Evolutionary conservation across 2,113 vertebrate genomes (phyloP).

Genomic region (Peromyscus polionotus): DNA sequence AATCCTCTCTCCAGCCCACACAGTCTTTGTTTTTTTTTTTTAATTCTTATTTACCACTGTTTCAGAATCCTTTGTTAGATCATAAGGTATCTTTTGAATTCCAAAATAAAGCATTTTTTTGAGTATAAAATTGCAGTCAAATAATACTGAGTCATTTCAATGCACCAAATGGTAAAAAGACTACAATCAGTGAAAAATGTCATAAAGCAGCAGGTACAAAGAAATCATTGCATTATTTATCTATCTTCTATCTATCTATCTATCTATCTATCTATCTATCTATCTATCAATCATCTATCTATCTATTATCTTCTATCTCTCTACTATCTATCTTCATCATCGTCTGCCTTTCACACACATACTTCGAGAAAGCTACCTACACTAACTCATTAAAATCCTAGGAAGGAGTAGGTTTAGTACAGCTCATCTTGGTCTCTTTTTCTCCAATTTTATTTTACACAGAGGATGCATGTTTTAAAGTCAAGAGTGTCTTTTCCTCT

Average conservation of each 20-base stretch:
- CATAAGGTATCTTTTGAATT: conserved; percentile 18
- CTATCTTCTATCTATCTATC: not conserved
- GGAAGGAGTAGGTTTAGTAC: not conserved
- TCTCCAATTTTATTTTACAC: not conserved
- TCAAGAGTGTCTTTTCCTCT: not conserved
- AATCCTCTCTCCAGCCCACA: not conserved
- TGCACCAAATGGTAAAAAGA: not conserved
- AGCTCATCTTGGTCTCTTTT: not conserved
- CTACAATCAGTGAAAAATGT: conserved; percentile 40
- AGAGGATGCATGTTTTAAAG: not conserved
- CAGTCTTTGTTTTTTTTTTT: not conserved
- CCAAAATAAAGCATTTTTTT: conserved; percentile 51
- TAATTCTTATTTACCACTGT: conserved; percentile 5
- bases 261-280: not conserved
- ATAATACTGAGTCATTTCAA: conserved; percentile 48
- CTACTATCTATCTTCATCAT: not conserved
- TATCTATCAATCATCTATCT: not conserved
- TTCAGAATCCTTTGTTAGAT: conserved; percentile 51
- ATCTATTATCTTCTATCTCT: not conserved
- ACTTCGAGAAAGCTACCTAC: not conserved
- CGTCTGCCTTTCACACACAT: not conserved
- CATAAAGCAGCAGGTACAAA: not conserved
- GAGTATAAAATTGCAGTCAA: conserved; percentile 63
- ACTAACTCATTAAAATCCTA: not conserved
- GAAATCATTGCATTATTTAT: not conserved